phyloP scores from a whole-genome alignment of 1,140 invertebrate genomes.

The Bombus impatiens region DNA sequence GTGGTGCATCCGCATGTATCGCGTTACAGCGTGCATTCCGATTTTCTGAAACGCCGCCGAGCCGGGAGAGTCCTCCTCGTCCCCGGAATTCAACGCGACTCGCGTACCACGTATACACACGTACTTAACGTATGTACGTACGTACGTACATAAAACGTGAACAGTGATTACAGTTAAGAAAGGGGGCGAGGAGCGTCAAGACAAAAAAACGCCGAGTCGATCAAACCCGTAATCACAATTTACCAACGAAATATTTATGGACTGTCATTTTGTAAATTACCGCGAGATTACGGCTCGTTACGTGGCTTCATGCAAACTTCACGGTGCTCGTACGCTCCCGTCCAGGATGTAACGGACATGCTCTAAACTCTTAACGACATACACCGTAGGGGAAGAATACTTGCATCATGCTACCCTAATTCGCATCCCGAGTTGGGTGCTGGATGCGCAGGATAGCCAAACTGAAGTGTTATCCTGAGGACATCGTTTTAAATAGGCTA shows the following conservation, averaged over 20 bases:
- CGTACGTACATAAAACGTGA: neutral
- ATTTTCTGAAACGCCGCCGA: conserved; percentile 44
- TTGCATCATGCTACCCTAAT: conserved; percentile 12
- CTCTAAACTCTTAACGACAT: conserved; percentile 47
- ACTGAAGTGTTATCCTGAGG: neutral
- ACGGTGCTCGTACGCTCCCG: conserved; percentile 26
- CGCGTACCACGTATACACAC: neutral
- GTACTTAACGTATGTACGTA: neutral
- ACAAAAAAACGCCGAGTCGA: conserved; percentile 31
- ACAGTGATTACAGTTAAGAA: conserved; percentile 8
- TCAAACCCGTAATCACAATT: conserved; percentile 66
- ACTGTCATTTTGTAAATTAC: conserved; percentile 70
- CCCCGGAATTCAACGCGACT: conserved; percentile 24
- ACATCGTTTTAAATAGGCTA: neutral
- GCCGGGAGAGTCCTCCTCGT: conserved; percentile 8
- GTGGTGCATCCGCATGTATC: conserved; percentile 25
- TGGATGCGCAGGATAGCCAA: neutral
- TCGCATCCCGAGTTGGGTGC: neutral
- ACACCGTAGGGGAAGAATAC: conserved; percentile 35
- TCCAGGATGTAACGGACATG: conserved; percentile 26
- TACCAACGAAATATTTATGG: conserved; percentile 68
- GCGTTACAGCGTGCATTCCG: conserved; percentile 20
- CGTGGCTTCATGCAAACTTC: conserved; percentile 47
- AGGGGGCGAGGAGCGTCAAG: conserved; percentile 2
- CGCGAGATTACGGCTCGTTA: conserved; percentile 64